Percentiles rank a stretch among this genome's conserved stretches.
phyloP scores from a whole-genome alignment of 1,140 invertebrate species.

The Amyelois transitella region DNA sequence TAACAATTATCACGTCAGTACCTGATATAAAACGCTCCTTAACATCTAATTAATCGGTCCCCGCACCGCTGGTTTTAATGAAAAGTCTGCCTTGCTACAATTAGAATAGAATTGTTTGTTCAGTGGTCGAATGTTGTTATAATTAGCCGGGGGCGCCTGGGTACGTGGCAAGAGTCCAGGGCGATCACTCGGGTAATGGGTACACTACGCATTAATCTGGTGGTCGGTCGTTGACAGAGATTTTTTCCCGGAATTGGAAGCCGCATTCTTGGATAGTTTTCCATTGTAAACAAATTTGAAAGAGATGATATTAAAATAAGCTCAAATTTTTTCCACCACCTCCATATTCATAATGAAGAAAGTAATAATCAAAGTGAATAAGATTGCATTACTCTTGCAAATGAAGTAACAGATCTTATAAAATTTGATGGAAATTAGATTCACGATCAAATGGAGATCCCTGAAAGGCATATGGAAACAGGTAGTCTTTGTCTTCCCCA shows the following conservation, averaged over 20 bases:
- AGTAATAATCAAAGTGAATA: too few species aligned
- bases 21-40: not conserved
- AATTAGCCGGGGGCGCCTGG: slow-evolving; percentile 49
- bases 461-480: too few species aligned
- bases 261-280: slow-evolving; percentile 19
- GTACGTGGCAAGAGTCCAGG: slow-evolving; percentile 62
- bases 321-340: too few species aligned
- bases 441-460: too few species aligned
- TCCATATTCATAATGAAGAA: too few species aligned
- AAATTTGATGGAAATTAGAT: too few species aligned
- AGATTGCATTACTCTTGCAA: too few species aligned
- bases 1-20: not conserved
- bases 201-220: slow-evolving; percentile 43
- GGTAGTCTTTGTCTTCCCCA: too few species aligned
- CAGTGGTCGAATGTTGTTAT: slow-evolving; percentile 39
- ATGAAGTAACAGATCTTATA: too few species aligned
- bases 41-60: not conserved
- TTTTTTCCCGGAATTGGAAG: slow-evolving; percentile 51
- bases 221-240: slow-evolving; percentile 62
- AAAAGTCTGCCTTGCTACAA: slow-evolving; percentile 33
- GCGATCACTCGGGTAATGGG: slow-evolving; percentile 69
- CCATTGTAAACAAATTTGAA: not conserved
- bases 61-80: too few species aligned
- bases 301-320: not conserved
- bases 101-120: slow-evolving; percentile 45